Evolutionary conservation across 1,140 invertebrate species (phyloP).

Genomic region (Mylabris phalerata): DNA sequence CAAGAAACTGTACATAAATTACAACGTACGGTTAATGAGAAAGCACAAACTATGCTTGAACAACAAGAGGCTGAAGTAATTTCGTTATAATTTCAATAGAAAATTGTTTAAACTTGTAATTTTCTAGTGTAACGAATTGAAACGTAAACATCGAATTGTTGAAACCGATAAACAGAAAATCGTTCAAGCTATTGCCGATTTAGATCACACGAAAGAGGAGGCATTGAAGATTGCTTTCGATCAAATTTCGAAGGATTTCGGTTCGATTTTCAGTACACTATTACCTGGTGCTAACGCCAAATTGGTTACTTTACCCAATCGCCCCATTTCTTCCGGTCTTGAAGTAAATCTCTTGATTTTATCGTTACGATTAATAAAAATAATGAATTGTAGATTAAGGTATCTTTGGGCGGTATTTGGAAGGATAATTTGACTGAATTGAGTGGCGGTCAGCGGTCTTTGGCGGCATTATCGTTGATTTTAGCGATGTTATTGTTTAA

Average conservation of each 20-base stretch:
- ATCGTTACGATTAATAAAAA: neutral
- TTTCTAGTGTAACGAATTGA: conserved; percentile 65
- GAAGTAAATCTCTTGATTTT: conserved; percentile 53
- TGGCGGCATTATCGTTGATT: conserved; percentile 94
- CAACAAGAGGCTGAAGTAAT: conserved; percentile 77
- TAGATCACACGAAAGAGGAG: conserved; percentile 85
- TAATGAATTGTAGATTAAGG: conserved; percentile 58
- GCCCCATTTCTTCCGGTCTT: conserved; percentile 74
- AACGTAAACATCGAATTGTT: conserved; percentile 77
- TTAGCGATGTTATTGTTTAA: conserved; percentile 95
- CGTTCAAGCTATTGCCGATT: conserved; percentile 71
- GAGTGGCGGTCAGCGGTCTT: conserved; percentile 92
- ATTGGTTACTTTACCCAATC: conserved; percentile 68
- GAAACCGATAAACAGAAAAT: conserved; percentile 80
- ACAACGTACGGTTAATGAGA: conserved; percentile 71
- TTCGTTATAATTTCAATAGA: neutral
- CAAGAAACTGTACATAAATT: conserved; percentile 65
- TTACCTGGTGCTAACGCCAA: conserved; percentile 84
- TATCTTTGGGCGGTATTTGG: conserved; percentile 90
- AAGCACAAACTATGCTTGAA: conserved; percentile 78
- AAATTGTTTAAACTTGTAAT: neutral
- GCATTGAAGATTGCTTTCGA: conserved; percentile 75
- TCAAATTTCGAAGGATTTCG: conserved; percentile 86
- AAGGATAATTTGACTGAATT: conserved; percentile 95
- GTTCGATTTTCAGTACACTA: conserved; percentile 90